Percentiles rank a stretch among this genome's conserved stretches.
These are phyloP conservation scores for Triplophysa tibetana DNA, from an alignment of 2,113 vertebrate species.

Conservation along the genomic window DNA sequence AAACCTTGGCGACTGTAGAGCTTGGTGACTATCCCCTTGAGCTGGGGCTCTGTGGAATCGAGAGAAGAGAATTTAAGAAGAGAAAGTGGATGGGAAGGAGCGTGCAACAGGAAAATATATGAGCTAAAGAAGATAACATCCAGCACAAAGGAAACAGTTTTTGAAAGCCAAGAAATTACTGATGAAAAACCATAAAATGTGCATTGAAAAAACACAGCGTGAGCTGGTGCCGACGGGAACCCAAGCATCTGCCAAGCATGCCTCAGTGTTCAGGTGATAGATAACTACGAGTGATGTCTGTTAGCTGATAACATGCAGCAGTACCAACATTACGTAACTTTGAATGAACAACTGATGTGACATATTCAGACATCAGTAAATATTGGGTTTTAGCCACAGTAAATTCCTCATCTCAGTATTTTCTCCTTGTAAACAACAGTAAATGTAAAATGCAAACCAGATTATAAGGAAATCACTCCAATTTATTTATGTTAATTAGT, in stretches of 20 bases:
- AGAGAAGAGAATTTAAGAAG: slow-evolving; percentile 7
- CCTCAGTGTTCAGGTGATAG: slow-evolving; percentile 10
- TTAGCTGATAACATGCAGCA: slow-evolving; percentile 14
- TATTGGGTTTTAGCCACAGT: too few species aligned
- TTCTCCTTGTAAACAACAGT: not conserved
- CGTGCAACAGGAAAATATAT: not conserved
- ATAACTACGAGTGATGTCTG: slow-evolving; percentile 6
- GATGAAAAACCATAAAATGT: slow-evolving; percentile 17
- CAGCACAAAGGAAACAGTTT: not conserved
- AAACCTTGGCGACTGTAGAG: slow-evolving; percentile 96
- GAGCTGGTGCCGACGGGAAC: slow-evolving; percentile 13
- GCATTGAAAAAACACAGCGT: slow-evolving; percentile 19
- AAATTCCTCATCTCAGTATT: not conserved
- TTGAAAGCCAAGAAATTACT: slow-evolving; percentile 7
- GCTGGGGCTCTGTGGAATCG: slow-evolving; percentile 89
- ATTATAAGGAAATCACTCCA: too few species aligned
- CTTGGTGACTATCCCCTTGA: slow-evolving; percentile 98
- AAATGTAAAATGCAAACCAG: not conserved
- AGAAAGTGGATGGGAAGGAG: slow-evolving; percentile 22
- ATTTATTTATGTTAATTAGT: too few species aligned
- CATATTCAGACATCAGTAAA: not conserved
- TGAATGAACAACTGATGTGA: not conserved
- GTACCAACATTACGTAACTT: not conserved
- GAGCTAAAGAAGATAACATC: not conserved
- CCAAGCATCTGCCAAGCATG: slow-evolving; percentile 8